Evolutionary conservation across 2,113 vertebrate genomes (phyloP), one percentile per base, ranked within the genome.

Genomic region (Myxocyprinus asiaticus): DNA sequence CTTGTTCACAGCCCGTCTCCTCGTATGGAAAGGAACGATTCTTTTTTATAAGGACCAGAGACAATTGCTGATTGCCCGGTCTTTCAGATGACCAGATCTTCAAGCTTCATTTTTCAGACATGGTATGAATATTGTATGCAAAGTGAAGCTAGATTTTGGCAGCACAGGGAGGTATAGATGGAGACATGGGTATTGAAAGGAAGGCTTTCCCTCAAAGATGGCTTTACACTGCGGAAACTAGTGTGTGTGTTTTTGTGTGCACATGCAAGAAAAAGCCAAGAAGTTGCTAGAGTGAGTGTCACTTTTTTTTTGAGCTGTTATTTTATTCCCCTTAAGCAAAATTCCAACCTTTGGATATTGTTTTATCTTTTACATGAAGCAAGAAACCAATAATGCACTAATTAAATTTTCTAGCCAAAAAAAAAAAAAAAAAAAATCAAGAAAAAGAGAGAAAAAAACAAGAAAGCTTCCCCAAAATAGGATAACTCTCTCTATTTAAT

Each of bases 1-100:
- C 55, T 58, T 58, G 22, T 33, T 33, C 22, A 33, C 22, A 33
- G 22, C 22, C 22, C 92, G 92, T 95, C 96, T 94, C 95, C 95
- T 94, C 91, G 95, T 92, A 95, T 96, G 95, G 96, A 95, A 93
- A 95, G 94, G 94, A 95, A 95, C 96, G 95, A 96, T 97, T 97
- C 95, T 93, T 93, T 96, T 96, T 97, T 92, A 95, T 95, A 94
- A 94, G 95, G 94, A 95, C 91, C 93, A 94, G 91, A 97, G 94
- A 94, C 0, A 85, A 94, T 96, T 95, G 90, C 92, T 94, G 93
- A 94, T 95, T 96, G 93, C 92, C 89, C 91, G 83, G 79, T 90
- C 91, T 94, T 95, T 95, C 93, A 96, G 94, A 95, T 98, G 96
- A 97, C 96, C 96, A 94, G 90, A 94, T 94, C 94, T 93, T 94